These are phyloP conservation scores for Agrilus planipennis DNA, from an alignment of 1,140 invertebrate species.

Conservation along the genomic window DNA sequence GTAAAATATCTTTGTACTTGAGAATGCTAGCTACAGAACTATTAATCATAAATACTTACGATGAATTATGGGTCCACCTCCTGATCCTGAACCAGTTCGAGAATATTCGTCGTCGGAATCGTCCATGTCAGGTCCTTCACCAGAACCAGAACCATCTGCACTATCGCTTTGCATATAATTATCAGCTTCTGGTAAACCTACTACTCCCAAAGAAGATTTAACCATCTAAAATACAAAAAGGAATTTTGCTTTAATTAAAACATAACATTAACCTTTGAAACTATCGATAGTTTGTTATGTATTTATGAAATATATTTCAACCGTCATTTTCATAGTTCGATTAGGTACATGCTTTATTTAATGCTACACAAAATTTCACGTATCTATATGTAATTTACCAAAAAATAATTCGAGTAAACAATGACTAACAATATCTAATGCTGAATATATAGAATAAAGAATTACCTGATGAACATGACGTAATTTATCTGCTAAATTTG, in stretches of 20 bases:
- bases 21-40: too few relatives aligned
- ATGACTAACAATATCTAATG: too few relatives aligned
- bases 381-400: too few relatives aligned
- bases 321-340: too few relatives aligned
- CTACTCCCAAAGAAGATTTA: conserved; percentile 23
- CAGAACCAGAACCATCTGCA: conserved; percentile 30
- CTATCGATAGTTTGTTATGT: background rate
- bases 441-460: too few relatives aligned
- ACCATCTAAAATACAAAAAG: conserved; percentile 22
- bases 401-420: too few relatives aligned
- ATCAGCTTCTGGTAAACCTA: conserved; percentile 18
- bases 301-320: background rate
- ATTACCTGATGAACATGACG: conserved; percentile 52
- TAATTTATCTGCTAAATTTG: conserved; percentile 48
- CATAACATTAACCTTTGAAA: background rate
- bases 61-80: conserved; percentile 18
- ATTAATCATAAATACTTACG: too few relatives aligned
- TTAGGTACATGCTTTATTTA: too few relatives aligned
- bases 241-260: background rate
- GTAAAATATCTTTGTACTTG: too few relatives aligned
- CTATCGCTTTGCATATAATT: conserved; percentile 29
- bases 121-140: conserved; percentile 23
- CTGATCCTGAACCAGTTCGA: conserved; percentile 26
- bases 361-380: too few relatives aligned
- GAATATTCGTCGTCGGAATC: conserved; percentile 21